A percentile compares a stretch with the other conserved stretches of the same genome.
phyloP scores from a whole-genome alignment of 2,113 vertebrate genomes.

The Cottus gobio region DNA sequence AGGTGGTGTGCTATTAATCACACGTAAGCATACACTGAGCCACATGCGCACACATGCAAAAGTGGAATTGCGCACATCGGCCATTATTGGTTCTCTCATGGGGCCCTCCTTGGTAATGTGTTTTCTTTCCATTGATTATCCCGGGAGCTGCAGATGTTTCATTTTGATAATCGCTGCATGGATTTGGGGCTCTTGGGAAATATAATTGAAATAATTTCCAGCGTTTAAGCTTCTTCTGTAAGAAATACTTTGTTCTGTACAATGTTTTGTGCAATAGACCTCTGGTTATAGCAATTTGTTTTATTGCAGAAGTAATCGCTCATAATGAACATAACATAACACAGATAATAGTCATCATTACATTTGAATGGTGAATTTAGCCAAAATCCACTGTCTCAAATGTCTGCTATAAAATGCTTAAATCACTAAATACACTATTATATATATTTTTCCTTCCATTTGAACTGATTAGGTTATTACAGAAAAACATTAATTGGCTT shows the following conservation, averaged over 20 bases:
- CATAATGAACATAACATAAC: not conserved
- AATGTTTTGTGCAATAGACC: not conserved
- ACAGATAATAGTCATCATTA: not conserved
- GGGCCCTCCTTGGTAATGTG: constrained; percentile 46
- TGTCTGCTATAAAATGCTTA: not conserved
- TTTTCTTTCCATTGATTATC: constrained; percentile 66
- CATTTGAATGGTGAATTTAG: not conserved
- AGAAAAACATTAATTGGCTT: constrained; percentile 10
- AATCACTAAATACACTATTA: not conserved
- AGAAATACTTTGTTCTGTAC: not conserved
- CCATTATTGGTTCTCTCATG: constrained; percentile 52
- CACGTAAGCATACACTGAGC: constrained; percentile 35
- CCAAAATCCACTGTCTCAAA: not conserved
- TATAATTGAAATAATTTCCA: constrained; percentile 46
- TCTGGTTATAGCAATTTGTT: constrained; percentile 1
- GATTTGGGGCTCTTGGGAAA: constrained; percentile 34
- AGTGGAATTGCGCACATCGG: not conserved
- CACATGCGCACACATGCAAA: constrained; percentile 10
- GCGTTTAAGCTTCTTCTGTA: constrained; percentile 28
- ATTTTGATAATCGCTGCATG: constrained; percentile 54
- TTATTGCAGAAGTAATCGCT: not conserved
- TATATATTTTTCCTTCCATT: constrained; percentile 6
- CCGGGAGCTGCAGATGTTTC: constrained; percentile 65
- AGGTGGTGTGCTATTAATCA: constrained; percentile 63
- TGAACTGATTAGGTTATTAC: not conserved